These are phyloP conservation scores for Ectobius pallidus DNA, from an alignment of 2,888 invertebrate genomes.

Conservation along the genomic window DNA sequence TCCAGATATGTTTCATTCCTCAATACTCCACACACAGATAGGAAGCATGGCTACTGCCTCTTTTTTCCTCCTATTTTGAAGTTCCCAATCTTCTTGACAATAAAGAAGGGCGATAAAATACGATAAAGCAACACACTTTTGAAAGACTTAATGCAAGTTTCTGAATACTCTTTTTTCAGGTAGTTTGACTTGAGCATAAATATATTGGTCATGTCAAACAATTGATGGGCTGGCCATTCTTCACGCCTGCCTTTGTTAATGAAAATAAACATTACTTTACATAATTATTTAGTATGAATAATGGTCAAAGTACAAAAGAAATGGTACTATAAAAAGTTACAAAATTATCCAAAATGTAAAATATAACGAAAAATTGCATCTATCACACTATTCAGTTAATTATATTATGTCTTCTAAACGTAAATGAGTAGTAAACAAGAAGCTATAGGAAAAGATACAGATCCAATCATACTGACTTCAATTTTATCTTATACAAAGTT, in stretches of 20 bases:
- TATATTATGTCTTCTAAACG: slow-evolving; percentile 7
- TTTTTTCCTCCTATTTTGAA: too few species aligned
- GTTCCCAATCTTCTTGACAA: too few species aligned
- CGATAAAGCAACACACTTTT: too few species aligned
- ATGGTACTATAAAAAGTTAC: slow-evolving; percentile 27
- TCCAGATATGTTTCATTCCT: too few species aligned
- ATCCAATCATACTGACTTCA: slow-evolving; percentile 6
- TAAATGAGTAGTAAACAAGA: not conserved
- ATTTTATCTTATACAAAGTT: slow-evolving; percentile 4
- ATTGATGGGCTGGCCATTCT: not conserved
- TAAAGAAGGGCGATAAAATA: too few species aligned
- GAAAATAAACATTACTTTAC: not conserved
- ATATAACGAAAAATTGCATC: slow-evolving; percentile 17
- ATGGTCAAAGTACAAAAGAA: slow-evolving; percentile 34
- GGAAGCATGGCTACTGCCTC: too few species aligned
- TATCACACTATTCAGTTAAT: slow-evolving; percentile 25
- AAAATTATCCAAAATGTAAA: slow-evolving; percentile 33
- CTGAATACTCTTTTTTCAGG: too few species aligned
- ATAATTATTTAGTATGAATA: slow-evolving; percentile 6
- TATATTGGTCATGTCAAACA: not conserved
- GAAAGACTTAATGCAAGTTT: too few species aligned
- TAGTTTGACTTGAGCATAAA: too few species aligned
- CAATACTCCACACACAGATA: too few species aligned
- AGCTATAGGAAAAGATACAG: not conserved
- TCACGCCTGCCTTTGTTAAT: not conserved